These are phyloP conservation scores for Lysandra coridon DNA, from an alignment of 2,888 invertebrate genomes.

Conservation along the genomic window DNA sequence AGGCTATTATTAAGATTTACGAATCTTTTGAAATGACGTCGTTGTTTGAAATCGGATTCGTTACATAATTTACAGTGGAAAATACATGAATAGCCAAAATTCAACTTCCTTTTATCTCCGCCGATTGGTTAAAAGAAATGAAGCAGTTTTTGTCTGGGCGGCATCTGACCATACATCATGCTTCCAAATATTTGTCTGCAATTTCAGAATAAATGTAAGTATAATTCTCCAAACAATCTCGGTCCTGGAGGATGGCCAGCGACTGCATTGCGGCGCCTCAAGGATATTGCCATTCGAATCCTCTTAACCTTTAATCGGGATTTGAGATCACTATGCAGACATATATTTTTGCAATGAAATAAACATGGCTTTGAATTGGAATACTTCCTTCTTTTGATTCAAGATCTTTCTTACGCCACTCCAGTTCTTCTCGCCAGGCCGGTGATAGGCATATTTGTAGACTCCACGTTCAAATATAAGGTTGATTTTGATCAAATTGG, in stretches of 20 bases:
- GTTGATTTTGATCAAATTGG: no score
- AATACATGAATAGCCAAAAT: background rate
- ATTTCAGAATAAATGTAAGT: slow-evolving; percentile 53
- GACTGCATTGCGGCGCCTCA: slow-evolving; percentile 60
- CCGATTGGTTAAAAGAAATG: background rate
- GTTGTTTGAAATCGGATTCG: background rate
- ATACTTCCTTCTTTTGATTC: background rate
- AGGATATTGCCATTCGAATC: slow-evolving; percentile 38
- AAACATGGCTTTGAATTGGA: background rate
- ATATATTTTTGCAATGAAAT: background rate
- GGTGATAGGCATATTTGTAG: no score
- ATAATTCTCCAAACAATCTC: slow-evolving; percentile 70
- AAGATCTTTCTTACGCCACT: no score
- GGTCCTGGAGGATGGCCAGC: slow-evolving; percentile 70
- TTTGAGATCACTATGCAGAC: slow-evolving; percentile 8
- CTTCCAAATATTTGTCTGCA: slow-evolving; percentile 37
- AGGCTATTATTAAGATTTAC: no score
- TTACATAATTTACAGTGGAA: background rate
- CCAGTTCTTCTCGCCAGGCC: no score
- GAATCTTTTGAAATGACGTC: no score
- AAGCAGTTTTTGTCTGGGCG: background rate
- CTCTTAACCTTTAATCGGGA: slow-evolving; percentile 31
- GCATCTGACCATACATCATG: background rate
- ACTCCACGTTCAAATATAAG: no score
- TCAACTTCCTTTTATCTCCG: background rate